These are phyloP conservation scores for Syngnathus acus DNA, from an alignment of 2,797 vertebrate genomes.

Conservation along the genomic window DNA sequence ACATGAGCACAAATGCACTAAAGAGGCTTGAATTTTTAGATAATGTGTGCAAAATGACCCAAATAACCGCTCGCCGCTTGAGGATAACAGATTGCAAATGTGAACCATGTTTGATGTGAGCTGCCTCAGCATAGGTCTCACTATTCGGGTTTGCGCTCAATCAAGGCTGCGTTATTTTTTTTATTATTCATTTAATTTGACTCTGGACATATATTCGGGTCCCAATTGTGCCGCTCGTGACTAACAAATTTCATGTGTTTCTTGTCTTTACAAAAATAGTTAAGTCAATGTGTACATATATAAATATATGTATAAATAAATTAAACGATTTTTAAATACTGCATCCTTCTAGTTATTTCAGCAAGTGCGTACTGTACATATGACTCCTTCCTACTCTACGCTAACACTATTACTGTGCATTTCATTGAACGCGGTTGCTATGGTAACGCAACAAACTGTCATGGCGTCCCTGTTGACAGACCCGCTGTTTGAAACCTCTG, in stretches of 20 bases:
- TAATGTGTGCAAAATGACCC: constrained; percentile 17
- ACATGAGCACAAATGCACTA: constrained; percentile 46
- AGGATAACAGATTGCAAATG: constrained; percentile 11
- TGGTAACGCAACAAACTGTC: constrained; percentile 38
- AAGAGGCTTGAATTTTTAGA: constrained; percentile 9
- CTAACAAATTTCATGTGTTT: constrained; percentile 60
- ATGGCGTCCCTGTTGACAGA: constrained; percentile 76
- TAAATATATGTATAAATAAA: constrained; percentile 81
- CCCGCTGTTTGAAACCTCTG: constrained; percentile 60
- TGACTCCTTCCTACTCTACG: no score
- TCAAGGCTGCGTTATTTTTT: constrained; percentile 5
- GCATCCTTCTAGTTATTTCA: background rate
- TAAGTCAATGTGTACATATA: constrained; percentile 74
- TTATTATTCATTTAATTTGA: constrained; percentile 16
- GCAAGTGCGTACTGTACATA: background rate
- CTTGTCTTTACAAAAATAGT: constrained; percentile 62
- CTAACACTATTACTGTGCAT: no score
- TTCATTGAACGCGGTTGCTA: constrained; percentile 20
- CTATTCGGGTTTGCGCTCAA: constrained; percentile 1
- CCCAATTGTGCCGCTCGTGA: constrained; percentile 50
- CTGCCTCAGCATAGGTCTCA: constrained; percentile 1
- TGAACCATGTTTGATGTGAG: constrained; percentile 13
- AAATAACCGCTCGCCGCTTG: constrained; percentile 13
- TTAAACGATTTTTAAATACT: constrained; percentile 80
- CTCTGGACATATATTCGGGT: constrained; percentile 23